A percentile compares a stretch with the other conserved stretches of the same genome.
Evolutionary conservation across 2,113 vertebrate genomes (phyloP).

Genomic region (Philantomba maxwellii): DNA sequence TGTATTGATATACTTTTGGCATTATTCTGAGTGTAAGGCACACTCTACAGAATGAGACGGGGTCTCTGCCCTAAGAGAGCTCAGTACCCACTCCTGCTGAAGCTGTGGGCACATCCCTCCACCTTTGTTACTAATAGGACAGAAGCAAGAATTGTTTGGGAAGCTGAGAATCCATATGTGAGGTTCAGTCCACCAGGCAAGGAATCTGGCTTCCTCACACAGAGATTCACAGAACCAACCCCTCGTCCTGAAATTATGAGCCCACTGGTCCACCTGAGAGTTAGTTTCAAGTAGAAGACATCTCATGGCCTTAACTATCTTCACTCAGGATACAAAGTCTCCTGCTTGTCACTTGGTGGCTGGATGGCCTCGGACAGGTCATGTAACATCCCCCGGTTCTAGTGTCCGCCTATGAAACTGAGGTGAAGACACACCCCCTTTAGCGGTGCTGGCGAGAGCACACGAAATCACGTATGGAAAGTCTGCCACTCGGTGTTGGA

Average conservation of each 20-base stretch:
- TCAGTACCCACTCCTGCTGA: neutral
- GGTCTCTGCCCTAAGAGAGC: neutral
- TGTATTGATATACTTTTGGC: neutral
- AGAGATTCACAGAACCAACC: neutral
- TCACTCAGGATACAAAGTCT: neutral
- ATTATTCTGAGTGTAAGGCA: neutral
- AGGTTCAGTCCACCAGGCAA: neutral
- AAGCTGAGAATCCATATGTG: neutral
- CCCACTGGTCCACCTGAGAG: neutral
- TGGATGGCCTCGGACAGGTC: neutral
- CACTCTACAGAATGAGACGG: neutral
- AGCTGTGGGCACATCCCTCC: too few relatives aligned
- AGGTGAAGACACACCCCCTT: neutral
- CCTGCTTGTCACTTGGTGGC: neutral
- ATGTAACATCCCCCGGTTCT: neutral
- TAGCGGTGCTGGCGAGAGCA: neutral
- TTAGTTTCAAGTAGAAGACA: neutral
- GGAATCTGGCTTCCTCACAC: neutral
- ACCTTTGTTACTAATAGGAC: neutral
- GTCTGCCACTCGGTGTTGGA: neutral
- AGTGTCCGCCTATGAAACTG: neutral
- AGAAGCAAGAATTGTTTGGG: neutral
- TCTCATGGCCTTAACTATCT: neutral
- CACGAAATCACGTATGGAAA: accelerated
- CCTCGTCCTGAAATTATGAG: neutral